phyloP scores from a whole-genome alignment of 1,140 invertebrate species.

The Bombus pyrosoma region DNA sequence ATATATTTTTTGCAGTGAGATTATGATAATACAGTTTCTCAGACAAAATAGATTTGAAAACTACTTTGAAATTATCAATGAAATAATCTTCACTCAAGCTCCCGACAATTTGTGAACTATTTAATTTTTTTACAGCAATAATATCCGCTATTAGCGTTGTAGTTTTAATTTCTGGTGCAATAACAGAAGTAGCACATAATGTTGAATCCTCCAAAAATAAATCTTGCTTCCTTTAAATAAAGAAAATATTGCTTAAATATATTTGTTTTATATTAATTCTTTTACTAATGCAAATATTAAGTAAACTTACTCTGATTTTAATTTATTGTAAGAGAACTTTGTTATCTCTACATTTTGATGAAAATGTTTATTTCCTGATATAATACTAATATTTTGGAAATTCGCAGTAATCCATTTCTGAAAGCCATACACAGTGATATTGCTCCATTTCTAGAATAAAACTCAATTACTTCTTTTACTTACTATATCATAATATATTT shows the following conservation, averaged over 20 bases:
- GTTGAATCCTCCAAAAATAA: not conserved
- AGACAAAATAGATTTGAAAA: constrained; percentile 43
- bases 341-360: constrained; percentile 54
- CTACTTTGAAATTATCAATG: constrained; percentile 34
- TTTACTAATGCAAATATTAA: not conserved
- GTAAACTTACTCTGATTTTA: constrained; percentile 59
- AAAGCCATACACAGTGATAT: constrained; percentile 57
- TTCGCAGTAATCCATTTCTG: constrained; percentile 64
- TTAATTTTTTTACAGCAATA: constrained; percentile 55
- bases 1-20: constrained; percentile 48
- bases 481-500: not conserved
- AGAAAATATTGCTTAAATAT: constrained; percentile 1
- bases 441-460: constrained; percentile 64
- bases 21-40: constrained; percentile 45
- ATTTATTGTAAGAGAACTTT: constrained; percentile 40
- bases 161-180: constrained; percentile 60
- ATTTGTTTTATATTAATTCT: not conserved
- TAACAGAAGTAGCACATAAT: constrained; percentile 47
- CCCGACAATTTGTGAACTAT: constrained; percentile 50
- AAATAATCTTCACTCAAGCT: constrained; percentile 49
- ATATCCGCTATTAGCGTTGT: constrained; percentile 51
- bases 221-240: constrained; percentile 43
- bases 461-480: constrained; percentile 3
- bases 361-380: constrained; percentile 68
- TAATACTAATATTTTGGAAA: constrained; percentile 35